Base-by-base conservation (phyloP, 1,140 invertebrate genomes). In the Drosophila quadrilineata region DNA sequence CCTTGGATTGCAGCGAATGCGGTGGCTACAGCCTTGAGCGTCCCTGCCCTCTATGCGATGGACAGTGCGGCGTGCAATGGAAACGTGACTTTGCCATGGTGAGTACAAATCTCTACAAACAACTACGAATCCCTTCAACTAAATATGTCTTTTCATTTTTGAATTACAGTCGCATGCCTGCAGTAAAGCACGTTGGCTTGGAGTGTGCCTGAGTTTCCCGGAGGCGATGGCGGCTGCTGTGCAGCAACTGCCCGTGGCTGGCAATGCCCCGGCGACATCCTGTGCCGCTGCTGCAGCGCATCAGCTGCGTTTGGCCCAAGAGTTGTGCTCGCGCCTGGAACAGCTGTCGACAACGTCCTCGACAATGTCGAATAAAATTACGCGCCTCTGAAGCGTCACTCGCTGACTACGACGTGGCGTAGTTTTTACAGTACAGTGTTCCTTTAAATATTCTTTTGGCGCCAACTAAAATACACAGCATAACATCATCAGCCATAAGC, bases 1-100 rank as follows among this genome's bases (percentile, higher is more conserved):
- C 94, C 3, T 88, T 95, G 5, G 95, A 95, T 86, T 96, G 95
- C 89, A 91, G 92, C 24, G 95, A 96, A 89, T 96, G 95, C 88
- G 95, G 95, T 28, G 95, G 95, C 38, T 96, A 95, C 75, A 94
- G 94, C 22, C 90, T 96, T 65, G 91, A 93, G 59, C 91, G 95
- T 68, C 94, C 95, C 2, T 96, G 95, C 77, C 94, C 94, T 8
- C 89, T 93, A 0, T 96, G 95, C 88, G 93, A 95, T 58, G 95
- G 95, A 36, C 91, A 93, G 66, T 96, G 95, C 87, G 92, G 92
- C 49, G 91, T 91, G n/a, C 84, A 91, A 17, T 96, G 95, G 95
- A 94, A 94, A 77, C 91, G 95, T 64, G 94, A 96, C 89, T 92
- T 96, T 62, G 93, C 93, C 67, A 93, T 93, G 92, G 95, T 95